Base-by-base conservation (phyloP, 2,797 vertebrate species). In the Channa striata region DNA sequence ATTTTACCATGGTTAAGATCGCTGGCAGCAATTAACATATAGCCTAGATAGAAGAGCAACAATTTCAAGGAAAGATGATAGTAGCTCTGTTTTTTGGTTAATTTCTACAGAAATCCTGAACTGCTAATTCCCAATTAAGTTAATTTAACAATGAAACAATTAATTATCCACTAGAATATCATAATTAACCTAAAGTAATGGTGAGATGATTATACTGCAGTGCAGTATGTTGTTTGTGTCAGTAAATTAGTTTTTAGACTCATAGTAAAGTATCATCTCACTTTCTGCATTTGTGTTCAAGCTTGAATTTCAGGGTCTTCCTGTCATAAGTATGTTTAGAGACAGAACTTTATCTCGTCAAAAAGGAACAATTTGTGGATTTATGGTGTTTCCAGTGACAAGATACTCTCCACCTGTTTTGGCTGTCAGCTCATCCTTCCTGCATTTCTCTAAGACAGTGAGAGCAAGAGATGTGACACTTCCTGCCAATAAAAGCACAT, bases 21-120 rank as follows among this genome's bases (percentile, higher is more conserved):
- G 68, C 14, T 10, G 39, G 42, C 42, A 67, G 49, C 19, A 72
- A 72, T 87, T 68, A 74, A 17, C 34, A 23, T 63, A 21, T 43
- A 54, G 37, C 11, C 17, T 14, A 11, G 42, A 64, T 42, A 46
- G 25, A 20, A 66, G 43, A 36, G 53, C 39, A 56, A 14, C 21
- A 12, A 42, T 61, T 57, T 42, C 52, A 23, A 33, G 25, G 57
- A 51, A 48, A 21, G 47, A 59, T 50, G 48, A 62, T 23, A 33
- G 1, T 46, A 62, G 75, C 23, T 39, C 51, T 51, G 40, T 7
- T 2, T 42, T 54, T 34, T 53, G 17, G 33, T 16, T 67, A 2
- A 52, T 54, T 21, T 57, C 42, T 39, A 0, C 42, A 47, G 7
- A 53, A 77, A 53, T 52, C 49, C 66, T 64, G 20, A 21, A 49